Conservation (phyloP, 2,888 invertebrate genomes). For the Acleris holmiana region DNA sequence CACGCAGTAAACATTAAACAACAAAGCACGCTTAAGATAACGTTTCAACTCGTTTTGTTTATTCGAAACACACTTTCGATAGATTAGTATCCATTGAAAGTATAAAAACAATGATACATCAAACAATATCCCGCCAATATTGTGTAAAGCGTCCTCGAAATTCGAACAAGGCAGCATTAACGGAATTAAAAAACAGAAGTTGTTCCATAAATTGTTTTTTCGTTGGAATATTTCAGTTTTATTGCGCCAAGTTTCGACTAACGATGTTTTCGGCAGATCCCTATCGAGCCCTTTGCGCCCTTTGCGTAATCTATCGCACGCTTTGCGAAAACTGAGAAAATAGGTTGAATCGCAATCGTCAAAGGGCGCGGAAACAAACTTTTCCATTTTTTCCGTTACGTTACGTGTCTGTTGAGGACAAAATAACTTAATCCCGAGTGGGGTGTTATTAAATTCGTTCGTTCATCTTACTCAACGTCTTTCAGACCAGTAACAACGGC, state of each 20-base stretch:
- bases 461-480: too few species aligned
- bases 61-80: too few species aligned
- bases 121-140: slow-evolving; percentile 24
- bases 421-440: not conserved
- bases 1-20: too few species aligned
- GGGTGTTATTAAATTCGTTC: too few species aligned
- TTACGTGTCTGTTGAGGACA: not conserved
- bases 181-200: slow-evolving; percentile 36
- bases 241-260: slow-evolving; percentile 37
- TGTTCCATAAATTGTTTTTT: slow-evolving; percentile 38
- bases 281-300: slow-evolving; percentile 22
- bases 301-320: slow-evolving; percentile 31
- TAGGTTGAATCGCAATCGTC: slow-evolving; percentile 9
- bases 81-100: not conserved
- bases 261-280: slow-evolving; percentile 36
- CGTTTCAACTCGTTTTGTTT: too few species aligned
- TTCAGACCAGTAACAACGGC: too few species aligned
- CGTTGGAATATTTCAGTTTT: slow-evolving; percentile 36
- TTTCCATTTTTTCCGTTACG: not conserved
- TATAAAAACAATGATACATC: slow-evolving; percentile 13
- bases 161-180: slow-evolving; percentile 28
- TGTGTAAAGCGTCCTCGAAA: slow-evolving; percentile 19
- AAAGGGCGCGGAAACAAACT: not conserved
- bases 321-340: slow-evolving; percentile 17
- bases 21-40: too few species aligned